These are phyloP conservation scores for Tapera naevia DNA, from an alignment of 2,797 vertebrate genomes.

Conservation along the genomic window DNA sequence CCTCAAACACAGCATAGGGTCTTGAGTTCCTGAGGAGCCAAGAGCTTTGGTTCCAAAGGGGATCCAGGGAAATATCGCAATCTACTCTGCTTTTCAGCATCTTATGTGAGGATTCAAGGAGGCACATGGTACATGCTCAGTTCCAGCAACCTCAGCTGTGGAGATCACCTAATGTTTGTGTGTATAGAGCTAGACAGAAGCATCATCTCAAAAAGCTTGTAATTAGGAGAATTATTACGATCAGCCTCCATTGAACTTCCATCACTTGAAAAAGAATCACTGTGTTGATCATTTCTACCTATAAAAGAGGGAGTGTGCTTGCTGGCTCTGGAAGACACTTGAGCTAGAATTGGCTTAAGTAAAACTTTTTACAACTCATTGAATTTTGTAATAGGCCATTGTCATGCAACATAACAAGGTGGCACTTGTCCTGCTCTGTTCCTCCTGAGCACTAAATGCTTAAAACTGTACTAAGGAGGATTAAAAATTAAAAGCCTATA, in stretches of 20 bases:
- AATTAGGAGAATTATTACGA: background rate
- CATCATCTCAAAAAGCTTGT: background rate
- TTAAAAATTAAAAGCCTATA: background rate
- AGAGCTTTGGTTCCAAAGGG: background rate
- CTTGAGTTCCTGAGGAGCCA: background rate
- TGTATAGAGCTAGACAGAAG: background rate
- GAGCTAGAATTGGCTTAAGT: background rate
- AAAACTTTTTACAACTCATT: background rate
- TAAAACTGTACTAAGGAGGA: background rate
- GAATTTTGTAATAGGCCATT: background rate
- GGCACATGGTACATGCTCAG: accelerated
- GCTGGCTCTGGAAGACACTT: background rate
- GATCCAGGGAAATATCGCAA: background rate
- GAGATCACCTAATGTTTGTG: background rate
- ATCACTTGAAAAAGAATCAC: background rate
- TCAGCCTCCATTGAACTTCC: background rate
- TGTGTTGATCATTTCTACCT: background rate
- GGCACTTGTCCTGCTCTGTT: background rate
- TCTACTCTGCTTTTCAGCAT: background rate
- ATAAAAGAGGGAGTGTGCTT: background rate
- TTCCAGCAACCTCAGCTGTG: accelerated
- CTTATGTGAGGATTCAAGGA: background rate
- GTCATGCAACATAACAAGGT: accelerated
- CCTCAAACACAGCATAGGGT: background rate
- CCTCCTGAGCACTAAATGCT: background rate